Conservation (phyloP, 2,888 invertebrate species). For the Melieria picta region DNA sequence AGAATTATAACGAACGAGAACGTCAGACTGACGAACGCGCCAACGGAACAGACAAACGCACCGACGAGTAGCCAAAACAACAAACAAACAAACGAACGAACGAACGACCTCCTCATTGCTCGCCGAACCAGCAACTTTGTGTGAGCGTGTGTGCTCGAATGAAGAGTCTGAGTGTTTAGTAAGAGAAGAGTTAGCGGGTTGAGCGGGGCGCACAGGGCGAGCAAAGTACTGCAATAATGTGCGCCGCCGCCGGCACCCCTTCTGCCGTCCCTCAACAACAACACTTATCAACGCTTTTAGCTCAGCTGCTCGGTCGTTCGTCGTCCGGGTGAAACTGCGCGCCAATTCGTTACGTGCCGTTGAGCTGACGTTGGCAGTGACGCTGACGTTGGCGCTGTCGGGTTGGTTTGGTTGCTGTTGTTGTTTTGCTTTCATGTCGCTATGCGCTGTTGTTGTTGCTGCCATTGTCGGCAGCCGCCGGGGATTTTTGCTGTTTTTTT, state of each 20-base stretch:
- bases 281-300: too few relatives aligned
- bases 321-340: background rate
- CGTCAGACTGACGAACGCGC: constrained; percentile 24
- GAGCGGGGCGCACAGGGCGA: background rate
- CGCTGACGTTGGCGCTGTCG: background rate
- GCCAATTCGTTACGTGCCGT: constrained; percentile 6
- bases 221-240: constrained; percentile 25
- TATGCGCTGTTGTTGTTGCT: background rate
- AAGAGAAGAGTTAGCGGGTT: too few relatives aligned
- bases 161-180: too few relatives aligned
- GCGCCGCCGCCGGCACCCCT: background rate
- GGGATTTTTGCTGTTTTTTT: constrained; percentile 11
- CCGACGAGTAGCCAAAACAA: constrained; percentile 6
- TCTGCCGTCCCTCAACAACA: too few relatives aligned
- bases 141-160: background rate
- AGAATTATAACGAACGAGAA: constrained; percentile 33
- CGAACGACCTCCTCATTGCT: constrained; percentile 24
- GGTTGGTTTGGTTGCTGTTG: background rate
- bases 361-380: too few relatives aligned
- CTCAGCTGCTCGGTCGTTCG: too few relatives aligned
- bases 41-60: constrained; percentile 13
- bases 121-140: background rate
- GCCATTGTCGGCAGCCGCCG: constrained; percentile 10
- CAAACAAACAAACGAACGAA: constrained; percentile 16
- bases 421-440: constrained; percentile 14